phyloP scores from a whole-genome alignment of 2,888 invertebrate genomes.

The Celastrina argiolus region DNA sequence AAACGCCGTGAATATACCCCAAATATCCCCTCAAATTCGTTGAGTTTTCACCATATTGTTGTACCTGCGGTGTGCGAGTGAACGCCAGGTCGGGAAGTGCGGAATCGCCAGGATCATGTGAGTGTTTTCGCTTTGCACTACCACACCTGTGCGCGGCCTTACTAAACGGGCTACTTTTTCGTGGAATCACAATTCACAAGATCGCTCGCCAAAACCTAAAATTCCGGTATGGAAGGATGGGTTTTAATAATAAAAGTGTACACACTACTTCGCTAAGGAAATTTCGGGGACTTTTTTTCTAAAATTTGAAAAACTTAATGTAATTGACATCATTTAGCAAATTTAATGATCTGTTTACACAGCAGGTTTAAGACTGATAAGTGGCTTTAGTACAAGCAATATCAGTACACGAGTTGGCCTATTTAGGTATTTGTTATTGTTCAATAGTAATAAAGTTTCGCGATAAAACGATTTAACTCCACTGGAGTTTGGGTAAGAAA shows the following conservation, averaged over 20 bases:
- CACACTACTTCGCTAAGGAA: no score
- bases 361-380: not conserved
- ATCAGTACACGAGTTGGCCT: not conserved
- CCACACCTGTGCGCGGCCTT: not conserved
- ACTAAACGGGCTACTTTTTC: constrained; percentile 10
- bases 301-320: no score
- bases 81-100: not conserved
- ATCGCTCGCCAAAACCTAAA: not conserved
- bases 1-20: not conserved
- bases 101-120: not conserved
- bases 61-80: not conserved
- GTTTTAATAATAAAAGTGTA: no score
- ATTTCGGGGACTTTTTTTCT: no score
- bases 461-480: no score
- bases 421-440: constrained; percentile 7
- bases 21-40: not conserved
- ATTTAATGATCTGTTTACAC: not conserved
- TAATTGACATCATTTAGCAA: no score
- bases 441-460: not conserved
- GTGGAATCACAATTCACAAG: not conserved
- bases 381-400: not conserved
- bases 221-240: not conserved
- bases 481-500: no score
- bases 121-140: not conserved
- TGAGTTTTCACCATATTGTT: not conserved